A percentile compares a stretch with the other conserved stretches of the same genome.
Conservation (phyloP, 2,797 vertebrate genomes). For the Aphelocoma californica region DNA sequence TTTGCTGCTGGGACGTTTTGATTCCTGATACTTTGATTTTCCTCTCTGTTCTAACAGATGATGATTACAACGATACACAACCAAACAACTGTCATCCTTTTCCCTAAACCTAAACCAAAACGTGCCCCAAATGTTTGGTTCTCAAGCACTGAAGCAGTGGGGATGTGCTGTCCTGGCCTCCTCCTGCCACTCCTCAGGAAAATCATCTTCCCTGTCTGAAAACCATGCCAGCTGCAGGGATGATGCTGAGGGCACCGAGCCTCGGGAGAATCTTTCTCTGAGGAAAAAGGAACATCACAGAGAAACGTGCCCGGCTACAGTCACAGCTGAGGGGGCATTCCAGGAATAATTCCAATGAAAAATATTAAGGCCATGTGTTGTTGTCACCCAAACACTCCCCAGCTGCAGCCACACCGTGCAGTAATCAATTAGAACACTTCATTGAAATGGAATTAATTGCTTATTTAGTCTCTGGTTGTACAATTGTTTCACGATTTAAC, state of each 20-base stretch:
- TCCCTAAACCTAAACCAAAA: background rate
- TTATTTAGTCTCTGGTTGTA: background rate
- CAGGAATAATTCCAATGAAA: constrained; percentile 28
- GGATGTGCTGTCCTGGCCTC: background rate
- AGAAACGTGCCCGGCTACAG: background rate
- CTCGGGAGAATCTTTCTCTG: background rate
- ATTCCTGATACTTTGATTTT: background rate
- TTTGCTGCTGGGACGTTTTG: background rate
- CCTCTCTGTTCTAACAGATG: background rate
- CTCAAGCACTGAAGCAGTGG: background rate
- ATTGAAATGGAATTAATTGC: constrained; percentile 10
- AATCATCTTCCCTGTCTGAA: constrained; percentile 1
- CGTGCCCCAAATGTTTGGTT: background rate
- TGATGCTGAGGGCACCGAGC: background rate
- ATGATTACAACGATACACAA: background rate
- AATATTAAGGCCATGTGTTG: background rate
- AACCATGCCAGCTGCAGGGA: background rate
- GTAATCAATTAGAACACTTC: constrained; percentile 22
- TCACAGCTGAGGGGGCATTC: background rate
- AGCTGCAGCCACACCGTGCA: background rate
- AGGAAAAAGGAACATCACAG: background rate
- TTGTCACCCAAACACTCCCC: background rate
- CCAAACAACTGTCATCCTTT: background rate
- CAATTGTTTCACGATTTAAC: background rate
- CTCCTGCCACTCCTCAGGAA: constrained; percentile 20